Evolutionary conservation across 2,113 vertebrate genomes (phyloP), one percentile per base, ranked within the genome.

Genomic region (Neoarius graeffei): DNA sequence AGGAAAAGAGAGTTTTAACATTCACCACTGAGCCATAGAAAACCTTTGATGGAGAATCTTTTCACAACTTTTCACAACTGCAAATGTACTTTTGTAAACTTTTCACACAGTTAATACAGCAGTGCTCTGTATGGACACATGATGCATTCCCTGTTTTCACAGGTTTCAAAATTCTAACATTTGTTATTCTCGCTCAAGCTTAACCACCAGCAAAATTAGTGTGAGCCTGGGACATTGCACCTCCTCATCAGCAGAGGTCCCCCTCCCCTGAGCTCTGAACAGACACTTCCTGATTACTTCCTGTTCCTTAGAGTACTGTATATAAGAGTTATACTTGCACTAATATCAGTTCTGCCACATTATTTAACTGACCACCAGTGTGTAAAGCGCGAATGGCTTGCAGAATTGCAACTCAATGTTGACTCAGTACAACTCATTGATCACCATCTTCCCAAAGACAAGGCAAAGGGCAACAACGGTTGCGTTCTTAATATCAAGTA

Each of bases 251-350:
- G 62, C 62, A 66, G 23, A n/a, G 9, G 20, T 10, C 62, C 62
- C 62, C 62, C 62, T 66, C 23, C 62, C 62, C 62, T 66, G 62
- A 66, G 7, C 8, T n/a, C 62, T 66, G 7, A 69, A 27, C n/a
- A 69, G 66, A 69, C 66, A 30, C 27, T 69, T 69, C 27, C 66
- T 69, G 66, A 69, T 69, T 69, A 69, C 66, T 69, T 69, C 66
- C 66, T 69, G 27, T 69, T 30, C 23, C 7, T 5, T 10, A 66
- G 62, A n/a, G 62, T 62, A 20, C 60, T 62, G 60, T 14, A 56
- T 56, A 56, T 62, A 23, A 62, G 20, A 7, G 25, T 27, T 67
- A 27, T 13, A 67, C 11, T n/a, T 67, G 10, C 9, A 67, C 1
- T 67, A n/a, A n/a, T 27, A n/a, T 67, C 64, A 67, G n/a, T 27